phyloP scores from a whole-genome alignment of 2,888 invertebrate genomes.

The Parnassius orleans region DNA sequence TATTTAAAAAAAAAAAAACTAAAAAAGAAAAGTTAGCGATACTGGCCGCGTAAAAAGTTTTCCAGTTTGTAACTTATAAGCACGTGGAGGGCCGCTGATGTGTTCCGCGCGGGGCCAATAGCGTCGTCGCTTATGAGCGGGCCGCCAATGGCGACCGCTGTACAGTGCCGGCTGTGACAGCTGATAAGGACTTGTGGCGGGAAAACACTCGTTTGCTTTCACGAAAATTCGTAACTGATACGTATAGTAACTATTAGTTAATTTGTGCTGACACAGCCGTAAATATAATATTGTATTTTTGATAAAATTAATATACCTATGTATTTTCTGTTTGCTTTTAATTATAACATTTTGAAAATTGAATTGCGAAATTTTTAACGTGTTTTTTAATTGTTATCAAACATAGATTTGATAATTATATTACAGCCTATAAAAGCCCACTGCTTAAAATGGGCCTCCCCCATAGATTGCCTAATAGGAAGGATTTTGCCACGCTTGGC shows the following conservation, averaged over 20 bases:
- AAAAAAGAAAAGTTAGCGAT: not conserved
- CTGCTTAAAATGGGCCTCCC: too few species aligned
- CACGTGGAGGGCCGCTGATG: conserved; percentile 77
- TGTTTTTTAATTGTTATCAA: too few species aligned
- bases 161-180: conserved; percentile 66
- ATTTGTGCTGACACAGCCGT: too few species aligned
- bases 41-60: conserved; percentile 57
- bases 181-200: conserved; percentile 61
- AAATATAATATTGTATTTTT: too few species aligned
- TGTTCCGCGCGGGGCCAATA: conserved; percentile 49
- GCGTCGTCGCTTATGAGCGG: conserved; percentile 66
- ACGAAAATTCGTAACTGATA: not conserved
- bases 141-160: conserved; percentile 67
- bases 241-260: not conserved
- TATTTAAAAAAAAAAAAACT: not conserved
- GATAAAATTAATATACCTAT: not conserved
- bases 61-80: conserved; percentile 70
- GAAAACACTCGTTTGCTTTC: conserved; percentile 30
- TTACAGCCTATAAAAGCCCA: too few species aligned
- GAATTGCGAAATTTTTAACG: too few species aligned
- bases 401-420: too few species aligned
- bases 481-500: too few species aligned
- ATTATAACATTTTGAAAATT: not conserved
- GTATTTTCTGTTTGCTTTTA: not conserved
- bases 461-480: too few species aligned